These are phyloP conservation scores for Strix occidentalis DNA, from an alignment of 2,797 vertebrate genomes.

Conservation along the genomic window DNA sequence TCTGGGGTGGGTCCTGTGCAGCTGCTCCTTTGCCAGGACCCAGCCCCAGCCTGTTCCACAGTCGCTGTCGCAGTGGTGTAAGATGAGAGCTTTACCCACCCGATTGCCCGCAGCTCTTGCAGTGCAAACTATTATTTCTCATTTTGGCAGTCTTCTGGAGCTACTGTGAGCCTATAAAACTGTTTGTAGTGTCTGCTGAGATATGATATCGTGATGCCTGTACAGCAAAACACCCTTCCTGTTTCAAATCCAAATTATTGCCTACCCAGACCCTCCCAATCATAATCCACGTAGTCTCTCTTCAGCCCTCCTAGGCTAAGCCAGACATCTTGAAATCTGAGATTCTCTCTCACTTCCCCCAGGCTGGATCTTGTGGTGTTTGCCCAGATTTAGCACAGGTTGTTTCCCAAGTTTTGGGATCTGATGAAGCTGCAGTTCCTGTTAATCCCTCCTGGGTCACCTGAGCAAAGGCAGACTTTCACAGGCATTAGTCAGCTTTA, in stretches of 20 bases:
- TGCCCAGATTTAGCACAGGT: background rate
- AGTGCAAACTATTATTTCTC: background rate
- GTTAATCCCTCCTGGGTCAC: background rate
- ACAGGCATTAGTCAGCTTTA: background rate
- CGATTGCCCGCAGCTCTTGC: fast-evolving
- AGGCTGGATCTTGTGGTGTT: background rate
- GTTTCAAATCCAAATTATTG: background rate
- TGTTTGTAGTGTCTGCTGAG: background rate
- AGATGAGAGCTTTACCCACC: background rate
- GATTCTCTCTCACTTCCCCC: background rate
- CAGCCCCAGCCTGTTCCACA: background rate
- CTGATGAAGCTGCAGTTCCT: background rate
- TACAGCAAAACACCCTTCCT: background rate
- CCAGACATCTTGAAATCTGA: background rate
- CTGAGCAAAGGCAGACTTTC: background rate
- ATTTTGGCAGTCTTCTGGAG: background rate
- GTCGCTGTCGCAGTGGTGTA: fast-evolving
- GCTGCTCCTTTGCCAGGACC: background rate
- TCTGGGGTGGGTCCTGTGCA: background rate
- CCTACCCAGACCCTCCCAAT: background rate
- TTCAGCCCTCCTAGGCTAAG: background rate
- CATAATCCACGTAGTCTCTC: background rate
- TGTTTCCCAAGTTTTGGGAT: background rate
- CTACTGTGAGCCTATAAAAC: background rate
- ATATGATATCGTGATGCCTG: background rate